Evolutionary conservation across 2,888 invertebrate species (phyloP), one percentile per base, ranked within the genome.

Genomic region (Catocala fraxini): DNA sequence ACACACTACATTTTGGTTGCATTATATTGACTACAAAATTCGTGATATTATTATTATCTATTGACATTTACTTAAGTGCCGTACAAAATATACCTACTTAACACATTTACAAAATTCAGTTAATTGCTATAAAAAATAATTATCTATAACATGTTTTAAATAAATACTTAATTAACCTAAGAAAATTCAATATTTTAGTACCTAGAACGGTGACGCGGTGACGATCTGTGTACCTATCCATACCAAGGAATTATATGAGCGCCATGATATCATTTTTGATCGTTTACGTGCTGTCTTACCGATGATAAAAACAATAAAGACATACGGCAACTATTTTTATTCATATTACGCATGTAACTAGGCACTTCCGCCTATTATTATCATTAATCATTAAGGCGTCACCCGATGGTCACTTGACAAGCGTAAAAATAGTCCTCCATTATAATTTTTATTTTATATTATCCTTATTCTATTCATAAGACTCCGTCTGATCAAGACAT

Each of bases 401-500:
- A 6, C 10, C 51, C 12, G 42, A 42, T 42, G 42, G 53, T 43
- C 33, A 10, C n/a, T 12, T 46, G 11, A 34, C 51, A 51, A 45
- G 49, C 45, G 13, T 45, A 4, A 11, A 53, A 52, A 41, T 51
- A 10, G 33, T 11, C 39, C 33, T 15, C 12, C 6, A 15, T 41
- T 46, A 42, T 39, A 56, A 15, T 13, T 39, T 49, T 33, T 13
- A 52, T 51, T 59, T 57, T 59, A 68, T 67, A 60, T 49, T 60
- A 56, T 15, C 45, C 73, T 81, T 81, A 86, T 47, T 15, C 86
- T 87, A 87, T 70, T 86, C 86, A 87, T 87, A 87, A 86, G 85
- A 86, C 74, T 70, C 58, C 68, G 53, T 81, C 71, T 80, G 75
- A 82, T 79, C 77, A 42, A 75, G 58, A 70, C 67, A 66, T 73